Evolutionary conservation across 2,888 invertebrate species (phyloP), one percentile per base, ranked within the genome.

Genomic region (Troides helena): DNA sequence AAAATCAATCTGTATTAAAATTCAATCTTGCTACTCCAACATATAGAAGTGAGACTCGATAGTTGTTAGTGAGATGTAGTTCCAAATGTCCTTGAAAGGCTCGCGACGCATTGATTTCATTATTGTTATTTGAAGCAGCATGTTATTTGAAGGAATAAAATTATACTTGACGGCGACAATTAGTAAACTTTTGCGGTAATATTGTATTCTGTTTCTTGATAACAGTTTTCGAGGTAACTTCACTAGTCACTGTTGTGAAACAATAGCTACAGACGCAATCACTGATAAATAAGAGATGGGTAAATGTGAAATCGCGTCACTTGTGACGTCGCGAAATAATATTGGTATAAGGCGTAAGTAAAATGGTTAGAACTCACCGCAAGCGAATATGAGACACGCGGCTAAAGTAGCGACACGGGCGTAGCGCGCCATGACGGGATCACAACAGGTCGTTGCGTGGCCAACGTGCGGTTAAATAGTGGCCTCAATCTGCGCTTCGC

Each of bases 341-440:
- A 80, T 84, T 82, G 81, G 83, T 85, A 87, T 87, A 86, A 87
- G 86, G 82, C 84, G 87, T 85, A 88, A 88, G 87, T 64, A 89
- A 87, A 90, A 91, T 88, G 86, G 89, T 88, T 90, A 89, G 88
- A 90, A 93, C 93, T 93, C 92, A 93, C 93, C 93, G 93, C 89
- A 89, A 87, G 88, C 90, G 87, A 91, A 86, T 79, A 92, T 89
- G 87, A 92, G 91, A 85, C 92, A 93, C 90, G 90, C 92, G 91
- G 90, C 90, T 88, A 93, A 87, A 88, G 91, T 86, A 90, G 92
- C 87, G 91, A 93, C 90, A 92, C 91, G 90, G 88, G 90, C 93
- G 93, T 89, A 89, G 89, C 91, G 93, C 93, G 92, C 92, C 93
- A 93, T 93, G 92, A 88, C 92, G 91, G 92, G 91, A 91, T 92